These are phyloP conservation scores for Bombus terrestris DNA, from an alignment of 1,140 invertebrate species.

Conservation along the genomic window DNA sequence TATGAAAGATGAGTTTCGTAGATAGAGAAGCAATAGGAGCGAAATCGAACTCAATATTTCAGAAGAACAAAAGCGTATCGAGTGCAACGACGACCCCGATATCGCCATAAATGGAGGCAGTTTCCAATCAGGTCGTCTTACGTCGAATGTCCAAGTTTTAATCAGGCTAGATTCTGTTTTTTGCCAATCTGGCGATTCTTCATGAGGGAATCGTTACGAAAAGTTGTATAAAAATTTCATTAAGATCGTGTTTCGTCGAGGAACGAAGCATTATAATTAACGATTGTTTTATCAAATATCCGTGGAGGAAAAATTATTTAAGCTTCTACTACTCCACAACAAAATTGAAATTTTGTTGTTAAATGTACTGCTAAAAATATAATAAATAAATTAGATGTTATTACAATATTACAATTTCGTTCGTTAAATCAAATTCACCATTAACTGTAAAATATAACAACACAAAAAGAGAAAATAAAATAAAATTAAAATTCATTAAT, in stretches of 20 bases:
- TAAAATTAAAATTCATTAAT: too few relatives aligned
- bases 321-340: neutral
- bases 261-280: too few relatives aligned
- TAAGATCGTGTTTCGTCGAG: neutral
- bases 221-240: neutral
- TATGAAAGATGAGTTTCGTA: neutral
- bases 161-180: constrained; percentile 6
- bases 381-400: neutral
- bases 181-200: neutral
- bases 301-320: neutral
- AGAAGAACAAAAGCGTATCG: constrained; percentile 19
- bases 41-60: constrained; percentile 7
- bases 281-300: neutral
- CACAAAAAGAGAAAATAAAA: too few relatives aligned
- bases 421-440: neutral
- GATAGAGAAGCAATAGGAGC: neutral
- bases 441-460: neutral
- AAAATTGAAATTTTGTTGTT: neutral
- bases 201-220: neutral
- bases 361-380: too few relatives aligned
- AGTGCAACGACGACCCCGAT: constrained; percentile 3
- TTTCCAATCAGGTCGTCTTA: constrained; percentile 20
- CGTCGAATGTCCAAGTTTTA: constrained; percentile 2
- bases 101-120: neutral
- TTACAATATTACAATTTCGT: neutral